These are phyloP conservation scores for Notarius lentiginosus DNA, from an alignment of 2,113 vertebrate genomes.

Conservation along the genomic window DNA sequence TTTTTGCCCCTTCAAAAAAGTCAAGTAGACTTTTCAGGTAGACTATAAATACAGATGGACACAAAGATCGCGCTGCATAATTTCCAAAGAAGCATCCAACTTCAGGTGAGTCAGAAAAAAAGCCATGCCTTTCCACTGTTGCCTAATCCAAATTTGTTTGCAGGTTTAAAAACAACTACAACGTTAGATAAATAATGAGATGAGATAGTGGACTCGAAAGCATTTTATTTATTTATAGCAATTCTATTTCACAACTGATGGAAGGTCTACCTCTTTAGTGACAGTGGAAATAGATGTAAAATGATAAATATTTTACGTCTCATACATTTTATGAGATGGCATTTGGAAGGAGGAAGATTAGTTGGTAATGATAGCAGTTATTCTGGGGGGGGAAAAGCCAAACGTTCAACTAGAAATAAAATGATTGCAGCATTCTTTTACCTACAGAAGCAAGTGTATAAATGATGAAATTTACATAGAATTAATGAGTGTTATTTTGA, in stretches of 20 bases:
- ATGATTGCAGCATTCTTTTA: background rate
- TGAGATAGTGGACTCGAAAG: background rate
- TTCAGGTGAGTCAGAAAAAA: slow-evolving; percentile 51
- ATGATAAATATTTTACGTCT: background rate
- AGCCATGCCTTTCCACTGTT: slow-evolving; percentile 5
- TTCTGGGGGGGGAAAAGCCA: background rate
- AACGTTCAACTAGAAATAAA: background rate
- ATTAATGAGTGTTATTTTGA: background rate
- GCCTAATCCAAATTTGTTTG: background rate
- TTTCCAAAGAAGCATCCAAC: slow-evolving; percentile 27
- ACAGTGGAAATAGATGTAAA: background rate
- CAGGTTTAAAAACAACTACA: background rate
- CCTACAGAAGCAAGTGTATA: background rate
- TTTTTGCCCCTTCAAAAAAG: background rate
- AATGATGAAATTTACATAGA: background rate
- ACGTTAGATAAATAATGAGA: background rate
- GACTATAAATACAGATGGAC: slow-evolving; percentile 52
- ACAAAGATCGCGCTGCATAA: slow-evolving; percentile 16
- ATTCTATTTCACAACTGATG: background rate
- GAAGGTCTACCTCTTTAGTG: too few species aligned
- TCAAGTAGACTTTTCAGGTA: background rate
- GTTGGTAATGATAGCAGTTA: background rate
- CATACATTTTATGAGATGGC: background rate
- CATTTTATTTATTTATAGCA: background rate
- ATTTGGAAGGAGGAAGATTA: background rate